Base-by-base conservation (phyloP, 2,113 vertebrate genomes). In the Cinclus cinclus region DNA sequence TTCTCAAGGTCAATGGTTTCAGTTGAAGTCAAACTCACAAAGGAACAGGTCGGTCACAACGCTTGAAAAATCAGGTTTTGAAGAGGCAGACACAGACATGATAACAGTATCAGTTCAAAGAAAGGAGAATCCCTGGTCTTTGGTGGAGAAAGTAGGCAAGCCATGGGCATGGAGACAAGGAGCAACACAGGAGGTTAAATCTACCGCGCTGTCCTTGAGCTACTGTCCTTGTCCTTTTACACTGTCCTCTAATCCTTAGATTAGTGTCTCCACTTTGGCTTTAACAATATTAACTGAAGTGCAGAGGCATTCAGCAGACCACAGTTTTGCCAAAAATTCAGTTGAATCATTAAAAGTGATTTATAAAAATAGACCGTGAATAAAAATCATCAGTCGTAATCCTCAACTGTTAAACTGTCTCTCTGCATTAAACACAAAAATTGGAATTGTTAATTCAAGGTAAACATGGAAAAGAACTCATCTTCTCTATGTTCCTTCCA, bases 231-330 rank as follows among this genome's bases (percentile, higher is more conserved):
- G 70, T 90, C 47, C 18, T 85, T 73, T 75, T 58, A 46, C 20
- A 76, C n/a, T 20, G 33, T 53, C 60, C 80, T 86, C 62, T 87
- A 89, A 90, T 89, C 77, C 53, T 67, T 42, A 92, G 79, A 85
- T 83, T 76, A 89, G 49, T 64, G 94, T 90, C 90, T 88, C 64
- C 31, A 35, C 67, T 71, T 64, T 68, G 44, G 44, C 68, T 94
- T 92, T 81, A 85, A 93, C 60, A 90, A 55, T 37, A 91, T 80
- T 78, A 97, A 81, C 76, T 77, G 56, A 88, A 90, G 60, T 42
- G 60, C 76, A 84, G 33, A 87, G 33, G 79, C 69, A 92, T 78
- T 78, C 83, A 90, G 47, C 71, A 93, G 64, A 93, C 53, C 50
- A 64, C 65, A 83, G 59, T 80, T 75, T 81, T 37, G 60, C 60